phyloP scores from a whole-genome alignment of 2,888 invertebrate species.

The Lapara coniferarum region DNA sequence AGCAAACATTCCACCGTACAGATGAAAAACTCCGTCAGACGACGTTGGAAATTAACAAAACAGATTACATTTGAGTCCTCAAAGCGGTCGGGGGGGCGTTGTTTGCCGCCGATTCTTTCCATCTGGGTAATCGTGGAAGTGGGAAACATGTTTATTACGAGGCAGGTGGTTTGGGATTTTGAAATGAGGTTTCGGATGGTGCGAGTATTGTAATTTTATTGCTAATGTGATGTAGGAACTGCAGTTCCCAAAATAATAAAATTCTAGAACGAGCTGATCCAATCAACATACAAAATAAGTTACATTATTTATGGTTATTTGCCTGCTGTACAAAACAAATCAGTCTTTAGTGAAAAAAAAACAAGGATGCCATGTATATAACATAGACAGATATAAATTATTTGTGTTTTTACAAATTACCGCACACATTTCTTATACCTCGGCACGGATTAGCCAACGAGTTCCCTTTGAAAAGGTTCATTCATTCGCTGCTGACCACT shows the following conservation, averaged over 20 bases:
- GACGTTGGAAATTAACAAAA: constrained; percentile 78
- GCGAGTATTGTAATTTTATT: background rate
- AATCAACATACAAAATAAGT: no score
- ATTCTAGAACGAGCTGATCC: background rate
- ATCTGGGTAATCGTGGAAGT: constrained; percentile 58
- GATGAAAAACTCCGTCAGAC: constrained; percentile 45
- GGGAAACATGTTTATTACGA: constrained; percentile 41
- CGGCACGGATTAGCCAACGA: constrained; percentile 48
- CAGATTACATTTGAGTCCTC: constrained; percentile 75
- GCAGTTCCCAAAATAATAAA: background rate
- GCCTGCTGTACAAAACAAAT: no score
- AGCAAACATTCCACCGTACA: constrained; percentile 51
- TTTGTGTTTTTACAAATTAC: no score
- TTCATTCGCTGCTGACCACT: constrained; percentile 73
- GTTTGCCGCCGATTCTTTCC: constrained; percentile 71
- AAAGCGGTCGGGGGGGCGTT: constrained; percentile 64
- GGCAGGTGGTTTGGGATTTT: background rate
- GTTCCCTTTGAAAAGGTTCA: constrained; percentile 65
- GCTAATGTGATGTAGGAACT: no score
- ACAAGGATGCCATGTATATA: background rate
- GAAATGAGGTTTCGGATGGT: background rate
- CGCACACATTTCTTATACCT: constrained; percentile 23
- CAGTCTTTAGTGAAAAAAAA: background rate
- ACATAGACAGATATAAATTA: constrained; percentile 4
- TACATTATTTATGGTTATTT: no score